phyloP scores from a whole-genome alignment of 23 tunicate species.

The Corella eumyota region DNA sequence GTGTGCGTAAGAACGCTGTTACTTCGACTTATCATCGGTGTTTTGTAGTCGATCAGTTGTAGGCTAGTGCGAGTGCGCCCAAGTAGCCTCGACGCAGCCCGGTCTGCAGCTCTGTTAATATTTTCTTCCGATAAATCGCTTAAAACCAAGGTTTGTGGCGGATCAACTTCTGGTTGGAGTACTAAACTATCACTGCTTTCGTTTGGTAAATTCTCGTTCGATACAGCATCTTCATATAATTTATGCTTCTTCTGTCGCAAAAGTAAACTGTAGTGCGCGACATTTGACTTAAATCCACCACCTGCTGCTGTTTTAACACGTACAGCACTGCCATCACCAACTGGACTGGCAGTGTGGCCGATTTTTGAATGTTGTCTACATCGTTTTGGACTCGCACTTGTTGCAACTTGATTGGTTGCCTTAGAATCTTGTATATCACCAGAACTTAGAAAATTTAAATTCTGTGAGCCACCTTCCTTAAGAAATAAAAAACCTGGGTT shows the following conservation, averaged over 20 bases:
- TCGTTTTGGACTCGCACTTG: neutral
- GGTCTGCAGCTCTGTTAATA: no score
- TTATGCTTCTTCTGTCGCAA: slow-evolving; percentile 55
- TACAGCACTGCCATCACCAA: slow-evolving; percentile 24
- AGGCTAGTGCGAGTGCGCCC: slow-evolving; percentile 1
- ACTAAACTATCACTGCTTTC: no score
- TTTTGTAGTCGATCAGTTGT: no score
- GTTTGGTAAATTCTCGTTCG: no score
- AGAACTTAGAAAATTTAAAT: slow-evolving; percentile 27
- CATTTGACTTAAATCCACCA: slow-evolving; percentile 63
- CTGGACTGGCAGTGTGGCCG: slow-evolving; percentile 8
- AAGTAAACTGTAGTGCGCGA: slow-evolving; percentile 54
- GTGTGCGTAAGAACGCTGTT: no score
- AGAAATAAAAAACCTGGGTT: slow-evolving; percentile 15
- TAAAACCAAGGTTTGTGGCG: no score
- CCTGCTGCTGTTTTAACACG: slow-evolving; percentile 67
- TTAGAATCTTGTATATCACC: neutral
- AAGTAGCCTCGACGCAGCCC: slow-evolving; percentile 2
- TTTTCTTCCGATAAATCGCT: no score
- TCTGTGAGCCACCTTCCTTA: slow-evolving; percentile 37
- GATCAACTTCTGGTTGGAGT: no score
- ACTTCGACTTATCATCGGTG: no score
- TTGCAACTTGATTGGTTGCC: neutral
- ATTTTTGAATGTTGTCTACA: slow-evolving; percentile 14
- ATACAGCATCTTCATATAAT: no score